Percentiles rank a stretch among this genome's conserved stretches.
phyloP scores from a whole-genome alignment of 1,140 invertebrate genomes.

The Nephila pilipes region DNA sequence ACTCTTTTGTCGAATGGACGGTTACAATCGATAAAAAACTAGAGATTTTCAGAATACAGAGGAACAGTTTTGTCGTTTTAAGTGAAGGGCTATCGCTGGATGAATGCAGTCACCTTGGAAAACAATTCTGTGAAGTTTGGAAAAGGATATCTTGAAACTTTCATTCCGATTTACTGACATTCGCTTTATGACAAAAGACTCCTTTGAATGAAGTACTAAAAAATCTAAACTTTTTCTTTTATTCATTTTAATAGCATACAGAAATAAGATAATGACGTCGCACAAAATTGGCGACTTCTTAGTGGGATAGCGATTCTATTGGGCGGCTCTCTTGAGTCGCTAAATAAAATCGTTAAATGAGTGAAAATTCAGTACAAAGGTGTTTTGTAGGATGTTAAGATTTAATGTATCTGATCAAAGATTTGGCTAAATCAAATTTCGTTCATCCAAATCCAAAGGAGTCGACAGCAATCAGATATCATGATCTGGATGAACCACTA shows the following conservation, averaged over 20 bases:
- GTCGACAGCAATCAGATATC: too few relatives aligned
- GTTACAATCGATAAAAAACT: constrained; percentile 2
- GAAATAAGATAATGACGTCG: background rate
- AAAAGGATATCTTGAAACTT: background rate
- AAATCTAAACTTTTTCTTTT: background rate
- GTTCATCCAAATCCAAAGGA: too few relatives aligned
- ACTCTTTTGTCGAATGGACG: background rate
- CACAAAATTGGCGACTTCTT: background rate
- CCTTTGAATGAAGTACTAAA: background rate
- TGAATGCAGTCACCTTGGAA: constrained; percentile 15
- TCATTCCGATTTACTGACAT: background rate
- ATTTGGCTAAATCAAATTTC: too few relatives aligned
- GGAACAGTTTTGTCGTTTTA: background rate
- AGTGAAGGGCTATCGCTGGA: background rate
- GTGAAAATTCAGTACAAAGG: too few relatives aligned
- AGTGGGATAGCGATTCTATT: background rate
- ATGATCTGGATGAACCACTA: too few relatives aligned
- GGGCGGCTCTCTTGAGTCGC: background rate
- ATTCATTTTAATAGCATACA: background rate
- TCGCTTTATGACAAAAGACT: background rate
- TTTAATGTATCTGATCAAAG: too few relatives aligned
- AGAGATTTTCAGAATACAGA: background rate
- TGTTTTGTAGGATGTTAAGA: too few relatives aligned
- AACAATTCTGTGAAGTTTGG: background rate
- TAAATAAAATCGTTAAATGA: too few relatives aligned